Base-by-base conservation (phyloP, 1,140 invertebrate species). In the Sarcophaga bullata region DNA sequence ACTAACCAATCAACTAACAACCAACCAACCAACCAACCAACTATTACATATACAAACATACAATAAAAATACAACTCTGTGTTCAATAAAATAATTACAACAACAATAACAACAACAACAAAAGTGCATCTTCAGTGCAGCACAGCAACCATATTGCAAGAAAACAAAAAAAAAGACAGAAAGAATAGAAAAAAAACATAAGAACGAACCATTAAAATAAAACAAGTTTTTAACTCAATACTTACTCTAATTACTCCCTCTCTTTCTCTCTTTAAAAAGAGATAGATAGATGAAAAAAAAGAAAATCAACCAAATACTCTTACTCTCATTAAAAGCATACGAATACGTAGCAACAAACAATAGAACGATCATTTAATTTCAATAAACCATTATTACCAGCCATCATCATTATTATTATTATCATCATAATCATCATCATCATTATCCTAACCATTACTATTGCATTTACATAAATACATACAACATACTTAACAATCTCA, bases 41-140 rank as follows among this genome's bases (percentile, higher is more conserved):
- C 25, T 37, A 37, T 37, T 37, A 37, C 25, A 37, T 37, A 37
- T 37, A 37, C 25, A 76, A 46, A 58, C 54, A 58, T 13, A 13
- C 54, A 58, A n/a, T 58, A n/a, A 58, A 68, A 68, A 68, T 68
- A 68, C 62, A 78, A 78, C 75, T 52, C 75, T 78, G 75, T 78
- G 49, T 78, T 52, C 25, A 37, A 37, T 37, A 37, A 37, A 37
- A 37, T 37, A 37, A 37, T 37, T 37, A 37, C 25, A 37, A 37
- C 25, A 2, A 37, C 25, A 37, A n/a, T 37, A 37, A 1, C 4
- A 37, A 1, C 1, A 37, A 37, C 1, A 37, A 37, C 1, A 37
- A 19, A 78, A 78, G 75, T 78, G 75, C 75, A 78, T 78, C 75
- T 25, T 17, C 47, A 19, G 50, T 78, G 75, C 75, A 78, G 50